These are phyloP conservation scores for Acanthaster planci DNA, from an alignment of 35 echinoderm and acorn worm genomes.

Conservation along the genomic window DNA sequence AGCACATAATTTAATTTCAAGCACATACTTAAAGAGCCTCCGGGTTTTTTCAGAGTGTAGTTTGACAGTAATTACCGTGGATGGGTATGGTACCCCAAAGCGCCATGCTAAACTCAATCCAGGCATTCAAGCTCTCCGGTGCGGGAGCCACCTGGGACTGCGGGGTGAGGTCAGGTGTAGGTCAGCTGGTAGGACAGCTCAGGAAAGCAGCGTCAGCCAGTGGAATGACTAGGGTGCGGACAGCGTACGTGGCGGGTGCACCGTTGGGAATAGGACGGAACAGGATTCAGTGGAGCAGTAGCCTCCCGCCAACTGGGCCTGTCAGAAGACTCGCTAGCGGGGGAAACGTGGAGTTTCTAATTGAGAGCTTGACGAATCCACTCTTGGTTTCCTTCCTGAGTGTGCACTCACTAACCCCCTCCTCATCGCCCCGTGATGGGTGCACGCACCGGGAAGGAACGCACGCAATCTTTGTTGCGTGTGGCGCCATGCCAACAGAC, in stretches of 20 bases:
- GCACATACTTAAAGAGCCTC: conserved; percentile 1
- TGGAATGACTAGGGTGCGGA: background rate
- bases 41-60: background rate
- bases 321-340: conserved; percentile 13
- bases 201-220: background rate
- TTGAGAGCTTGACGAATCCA: conserved; percentile 26
- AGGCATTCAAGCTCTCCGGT: background rate
- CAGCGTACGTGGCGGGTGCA: background rate
- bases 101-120: conserved; percentile 20
- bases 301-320: background rate
- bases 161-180: conserved; percentile 15
- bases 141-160: conserved; percentile 7
- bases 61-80: conserved; percentile 6
- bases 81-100: background rate
- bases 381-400: conserved; percentile 13
- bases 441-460: background rate
- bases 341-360: conserved; percentile 28
- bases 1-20: conserved; percentile 15
- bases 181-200: background rate
- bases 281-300: conserved; percentile 8
- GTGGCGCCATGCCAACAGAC: conserved; percentile 11
- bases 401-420: conserved; percentile 1
- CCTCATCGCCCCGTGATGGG: conserved; percentile 1
- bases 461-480: conserved; percentile 18
- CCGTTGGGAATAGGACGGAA: conserved; percentile 9